phyloP scores from a whole-genome alignment of 1,140 invertebrate species.

The Cotesia chilonis region DNA sequence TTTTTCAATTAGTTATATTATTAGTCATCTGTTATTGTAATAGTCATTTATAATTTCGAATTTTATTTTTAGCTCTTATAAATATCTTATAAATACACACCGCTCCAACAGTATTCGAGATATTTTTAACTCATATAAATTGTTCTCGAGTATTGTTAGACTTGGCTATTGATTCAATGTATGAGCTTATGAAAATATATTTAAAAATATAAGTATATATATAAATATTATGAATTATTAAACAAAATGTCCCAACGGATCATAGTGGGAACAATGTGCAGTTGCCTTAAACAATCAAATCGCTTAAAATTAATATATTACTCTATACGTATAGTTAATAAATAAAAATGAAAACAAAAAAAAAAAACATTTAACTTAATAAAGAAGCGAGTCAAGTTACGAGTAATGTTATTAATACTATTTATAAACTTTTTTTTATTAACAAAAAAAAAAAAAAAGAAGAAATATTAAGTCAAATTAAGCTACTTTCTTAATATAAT shows the following conservation, averaged over 20 bases:
- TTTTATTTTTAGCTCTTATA: constrained; percentile 35
- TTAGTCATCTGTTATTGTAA: constrained; percentile 39
- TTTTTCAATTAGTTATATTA: neutral
- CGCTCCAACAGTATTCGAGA: constrained; percentile 16
- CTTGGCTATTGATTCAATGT: neutral
- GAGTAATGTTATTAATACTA: constrained; percentile 35
- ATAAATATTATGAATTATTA: neutral
- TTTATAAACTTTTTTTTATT: constrained; percentile 18
- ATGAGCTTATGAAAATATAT: constrained; percentile 1
- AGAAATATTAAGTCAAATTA: too few species aligned
- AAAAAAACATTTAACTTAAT: constrained; percentile 10
- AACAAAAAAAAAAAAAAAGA: too few species aligned
- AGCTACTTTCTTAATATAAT: too few species aligned
- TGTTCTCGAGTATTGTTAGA: constrained; percentile 1
- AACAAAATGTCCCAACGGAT: neutral
- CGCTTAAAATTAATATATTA: constrained; percentile 32
- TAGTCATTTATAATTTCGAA: constrained; percentile 40
- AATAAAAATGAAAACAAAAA: neutral
- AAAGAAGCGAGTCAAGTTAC: constrained; percentile 26
- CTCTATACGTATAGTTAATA: constrained; percentile 15
- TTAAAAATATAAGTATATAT: constrained; percentile 13
- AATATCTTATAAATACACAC: neutral
- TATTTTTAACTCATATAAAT: neutral
- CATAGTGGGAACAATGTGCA: constrained; percentile 23
- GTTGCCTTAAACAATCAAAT: constrained; percentile 39